Percentiles rank a stretch among this genome's conserved stretches.
Conservation (phyloP, 2,797 vertebrate genomes). For the Otolemur crassicaudatus region DNA sequence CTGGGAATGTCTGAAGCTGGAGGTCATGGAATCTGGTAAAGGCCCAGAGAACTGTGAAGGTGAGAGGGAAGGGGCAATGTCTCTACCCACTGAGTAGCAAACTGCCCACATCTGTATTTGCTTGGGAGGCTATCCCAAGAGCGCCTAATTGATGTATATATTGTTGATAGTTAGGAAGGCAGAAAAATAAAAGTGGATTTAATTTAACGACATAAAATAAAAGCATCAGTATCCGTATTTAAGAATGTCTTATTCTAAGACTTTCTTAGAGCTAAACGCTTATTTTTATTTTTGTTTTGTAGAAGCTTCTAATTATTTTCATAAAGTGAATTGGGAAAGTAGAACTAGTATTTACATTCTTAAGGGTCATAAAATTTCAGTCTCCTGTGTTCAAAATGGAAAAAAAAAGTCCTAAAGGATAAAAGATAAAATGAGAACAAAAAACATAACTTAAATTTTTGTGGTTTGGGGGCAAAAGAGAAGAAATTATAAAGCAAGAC, state of each 20-base stretch:
- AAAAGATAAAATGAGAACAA: background rate
- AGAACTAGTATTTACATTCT: background rate
- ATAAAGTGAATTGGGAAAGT: background rate
- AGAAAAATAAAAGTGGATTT: background rate
- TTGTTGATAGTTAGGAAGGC: background rate
- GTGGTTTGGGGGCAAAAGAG: background rate
- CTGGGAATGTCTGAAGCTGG: background rate
- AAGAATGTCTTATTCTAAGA: background rate
- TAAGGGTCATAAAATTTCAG: background rate
- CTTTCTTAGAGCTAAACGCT: background rate
- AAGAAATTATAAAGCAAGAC: background rate
- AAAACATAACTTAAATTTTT: background rate
- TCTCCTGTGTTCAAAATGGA: background rate
- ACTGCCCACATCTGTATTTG: background rate
- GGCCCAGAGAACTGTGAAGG: background rate
- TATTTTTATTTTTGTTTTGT: background rate
- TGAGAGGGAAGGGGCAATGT: background rate
- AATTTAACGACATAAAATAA: slow-evolving; percentile 1
- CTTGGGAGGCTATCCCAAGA: background rate
- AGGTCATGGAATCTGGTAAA: background rate
- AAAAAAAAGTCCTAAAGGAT: background rate
- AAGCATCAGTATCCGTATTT: background rate
- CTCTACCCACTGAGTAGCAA: background rate
- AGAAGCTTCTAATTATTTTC: background rate
- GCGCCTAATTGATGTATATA: background rate